Percentiles rank a stretch among this genome's conserved stretches.
phyloP scores from a whole-genome alignment of 2,888 invertebrate genomes.

The Orthonychiurus folsomi region DNA sequence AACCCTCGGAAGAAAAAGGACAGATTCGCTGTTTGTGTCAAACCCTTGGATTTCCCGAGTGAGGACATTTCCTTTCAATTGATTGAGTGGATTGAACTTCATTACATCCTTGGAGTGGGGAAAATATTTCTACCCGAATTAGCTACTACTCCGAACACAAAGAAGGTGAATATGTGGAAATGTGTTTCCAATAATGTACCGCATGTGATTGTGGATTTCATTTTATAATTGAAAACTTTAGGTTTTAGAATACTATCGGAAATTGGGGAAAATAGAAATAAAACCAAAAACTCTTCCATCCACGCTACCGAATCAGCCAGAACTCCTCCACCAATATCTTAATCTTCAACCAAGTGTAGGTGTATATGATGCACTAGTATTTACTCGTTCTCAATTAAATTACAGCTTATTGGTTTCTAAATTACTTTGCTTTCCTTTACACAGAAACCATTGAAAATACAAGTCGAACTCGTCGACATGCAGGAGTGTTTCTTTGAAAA shows the following conservation, averaged over 20 bases:
- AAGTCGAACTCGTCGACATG: slow-evolving; percentile 11
- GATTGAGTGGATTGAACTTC: slow-evolving; percentile 17
- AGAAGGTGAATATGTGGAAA: too few species aligned
- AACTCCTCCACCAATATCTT: slow-evolving; percentile 2
- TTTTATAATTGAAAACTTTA: not conserved
- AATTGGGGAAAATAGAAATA: not conserved
- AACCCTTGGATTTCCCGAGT: not conserved
- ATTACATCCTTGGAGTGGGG: slow-evolving; percentile 11
- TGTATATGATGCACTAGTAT: too few species aligned
- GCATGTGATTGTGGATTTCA: too few species aligned
- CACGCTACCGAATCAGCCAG: slow-evolving; percentile 11
- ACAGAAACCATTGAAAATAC: not conserved
- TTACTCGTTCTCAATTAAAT: too few species aligned
- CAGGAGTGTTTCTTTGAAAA: slow-evolving; percentile 19
- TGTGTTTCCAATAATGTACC: too few species aligned
- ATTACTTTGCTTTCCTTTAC: too few species aligned
- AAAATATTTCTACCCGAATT: slow-evolving; percentile 13
- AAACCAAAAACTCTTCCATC: not conserved
- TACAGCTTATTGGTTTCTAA: too few species aligned
- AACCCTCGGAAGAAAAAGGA: slow-evolving; percentile 13
- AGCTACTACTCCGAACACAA: slow-evolving; percentile 5
- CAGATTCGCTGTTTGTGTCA: not conserved
- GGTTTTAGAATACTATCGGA: slow-evolving; percentile 12
- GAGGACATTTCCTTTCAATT: not conserved
- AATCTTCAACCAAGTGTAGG: too few species aligned